These are phyloP conservation scores for Chymomyza costata DNA, from an alignment of 1,140 invertebrate genomes.

Conservation along the genomic window DNA sequence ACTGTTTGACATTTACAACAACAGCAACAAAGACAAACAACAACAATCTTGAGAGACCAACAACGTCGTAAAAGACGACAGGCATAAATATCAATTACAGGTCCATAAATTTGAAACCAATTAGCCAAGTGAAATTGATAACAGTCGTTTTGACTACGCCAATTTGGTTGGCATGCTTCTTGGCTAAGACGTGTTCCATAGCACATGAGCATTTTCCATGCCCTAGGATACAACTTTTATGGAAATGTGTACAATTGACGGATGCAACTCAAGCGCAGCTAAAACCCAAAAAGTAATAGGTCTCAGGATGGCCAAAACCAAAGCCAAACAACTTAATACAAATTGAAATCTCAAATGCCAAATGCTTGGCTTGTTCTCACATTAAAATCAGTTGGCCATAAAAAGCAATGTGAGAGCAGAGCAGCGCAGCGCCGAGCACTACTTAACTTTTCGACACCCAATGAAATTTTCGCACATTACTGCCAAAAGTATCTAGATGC, in stretches of 20 bases:
- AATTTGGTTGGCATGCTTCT: too few species aligned
- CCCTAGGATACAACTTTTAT: conserved; percentile 37
- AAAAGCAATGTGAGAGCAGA: conserved; percentile 1
- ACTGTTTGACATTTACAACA: conserved; percentile 48
- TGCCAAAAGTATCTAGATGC: conserved; percentile 74
- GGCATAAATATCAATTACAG: conserved; percentile 74
- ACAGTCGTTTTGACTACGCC: conserved; percentile 47
- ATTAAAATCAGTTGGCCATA: conserved; percentile 53
- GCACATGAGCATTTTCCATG: conserved; percentile 41
- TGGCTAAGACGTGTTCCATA: too few species aligned
- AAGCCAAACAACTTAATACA: conserved; percentile 69
- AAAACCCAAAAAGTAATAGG: too few species aligned
- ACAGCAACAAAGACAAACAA: too few species aligned
- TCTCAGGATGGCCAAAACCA: conserved; percentile 16
- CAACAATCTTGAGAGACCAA: too few species aligned
- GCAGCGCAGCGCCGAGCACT: conserved; percentile 60
- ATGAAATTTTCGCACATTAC: conserved; percentile 74
- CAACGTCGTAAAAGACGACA: conserved; percentile 36
- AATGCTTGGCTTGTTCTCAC: conserved; percentile 66
- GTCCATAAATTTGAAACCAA: conserved; percentile 74
- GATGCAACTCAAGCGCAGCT: too few species aligned
- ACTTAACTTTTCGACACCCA: conserved; percentile 73
- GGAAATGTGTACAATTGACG: too few species aligned
- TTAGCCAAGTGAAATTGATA: conserved; percentile 74
- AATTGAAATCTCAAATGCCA: conserved; percentile 69